These are phyloP conservation scores for Drosophila takahashii DNA, from an alignment of 1,140 invertebrate genomes.

Conservation along the genomic window DNA sequence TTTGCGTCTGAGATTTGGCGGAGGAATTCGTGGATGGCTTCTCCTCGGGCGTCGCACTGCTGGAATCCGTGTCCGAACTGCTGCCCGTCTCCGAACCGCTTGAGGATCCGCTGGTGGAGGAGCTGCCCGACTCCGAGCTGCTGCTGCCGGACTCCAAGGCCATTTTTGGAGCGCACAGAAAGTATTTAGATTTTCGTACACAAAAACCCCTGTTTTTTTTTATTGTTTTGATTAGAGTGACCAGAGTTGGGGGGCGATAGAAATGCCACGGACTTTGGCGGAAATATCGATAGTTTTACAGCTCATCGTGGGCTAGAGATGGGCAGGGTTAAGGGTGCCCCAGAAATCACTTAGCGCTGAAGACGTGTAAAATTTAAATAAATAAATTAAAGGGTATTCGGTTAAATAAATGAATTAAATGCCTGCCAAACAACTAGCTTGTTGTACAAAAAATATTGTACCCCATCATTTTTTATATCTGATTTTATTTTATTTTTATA, in stretches of 20 bases:
- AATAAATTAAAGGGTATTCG: too few relatives aligned
- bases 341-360: too few relatives aligned
- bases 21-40: slow-evolving; percentile 37
- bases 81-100: slow-evolving; percentile 84
- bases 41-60: slow-evolving; percentile 84
- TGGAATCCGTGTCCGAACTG: slow-evolving; percentile 90
- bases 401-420: too few relatives aligned
- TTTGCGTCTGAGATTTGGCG: slow-evolving; percentile 19
- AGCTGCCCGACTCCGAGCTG: slow-evolving; percentile 87
- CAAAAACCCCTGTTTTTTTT: slow-evolving; percentile 37
- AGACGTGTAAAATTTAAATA: too few relatives aligned
- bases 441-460: too few relatives aligned
- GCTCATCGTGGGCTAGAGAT: neutral
- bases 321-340: neutral
- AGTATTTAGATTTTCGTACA: slow-evolving; percentile 24
- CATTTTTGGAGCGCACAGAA: slow-evolving; percentile 25
- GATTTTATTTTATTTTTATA: too few relatives aligned
- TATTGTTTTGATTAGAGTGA: slow-evolving; percentile 48
- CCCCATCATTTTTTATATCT: too few relatives aligned
- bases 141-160: slow-evolving; percentile 86
- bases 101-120: slow-evolving; percentile 86
- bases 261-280: neutral
- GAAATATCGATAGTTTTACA: neutral
- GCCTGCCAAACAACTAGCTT: too few relatives aligned
- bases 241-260: neutral